Evolutionary conservation across 2,888 invertebrate genomes (phyloP), one percentile per base, ranked within the genome.

Genomic region (Gnatocerus cornutus): DNA sequence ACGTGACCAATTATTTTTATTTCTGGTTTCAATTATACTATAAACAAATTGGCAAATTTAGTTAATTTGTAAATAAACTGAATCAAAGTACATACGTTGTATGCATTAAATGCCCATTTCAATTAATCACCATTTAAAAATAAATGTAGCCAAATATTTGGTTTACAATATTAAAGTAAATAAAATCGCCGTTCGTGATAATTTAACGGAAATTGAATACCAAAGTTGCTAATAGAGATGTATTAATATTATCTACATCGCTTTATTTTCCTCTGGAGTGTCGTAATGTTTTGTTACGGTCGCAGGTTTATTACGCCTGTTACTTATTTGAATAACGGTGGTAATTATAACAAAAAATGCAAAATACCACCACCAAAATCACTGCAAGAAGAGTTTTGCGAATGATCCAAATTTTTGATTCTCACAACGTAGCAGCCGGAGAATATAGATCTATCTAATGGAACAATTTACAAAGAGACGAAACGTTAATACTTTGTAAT

Each of bases 211-310:
- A 46, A 59, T 59, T 59, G 45, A 59, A 59, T 59, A 59, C 45
- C 30, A 45, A 14, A 29, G 7, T 16, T 7, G 30, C 29, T 59
- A 59, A 46, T 46, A 59, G 59, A 46, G 59, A 46, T 43, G 43
- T 46, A 59, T 29, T 56, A 43, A 59, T 30, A 30, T 14, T 59
- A 45, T n/a, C 46, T 30, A 33, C 59, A 59, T 30, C 45, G 43
- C 21, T 43, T 43, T 59, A 59, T 59, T 59, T 59, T 33, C 33
- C 59, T 43, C 59, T 29, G 7, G 59, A 59, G 59, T 46, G 30
- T 46, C 43, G 45, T 59, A 59, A 59, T 21, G 59, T 45, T 59
- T 59, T 59, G 59, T 45, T 45, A 29, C 30, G 59, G 59, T 59
- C 33, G 45, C 59, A 46, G 59, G 30, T 59, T 59, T 59, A 46